A percentile compares a stretch with the other conserved stretches of the same genome.
Conservation (phyloP, 2,888 invertebrate species). For the Conus canariensis region DNA sequence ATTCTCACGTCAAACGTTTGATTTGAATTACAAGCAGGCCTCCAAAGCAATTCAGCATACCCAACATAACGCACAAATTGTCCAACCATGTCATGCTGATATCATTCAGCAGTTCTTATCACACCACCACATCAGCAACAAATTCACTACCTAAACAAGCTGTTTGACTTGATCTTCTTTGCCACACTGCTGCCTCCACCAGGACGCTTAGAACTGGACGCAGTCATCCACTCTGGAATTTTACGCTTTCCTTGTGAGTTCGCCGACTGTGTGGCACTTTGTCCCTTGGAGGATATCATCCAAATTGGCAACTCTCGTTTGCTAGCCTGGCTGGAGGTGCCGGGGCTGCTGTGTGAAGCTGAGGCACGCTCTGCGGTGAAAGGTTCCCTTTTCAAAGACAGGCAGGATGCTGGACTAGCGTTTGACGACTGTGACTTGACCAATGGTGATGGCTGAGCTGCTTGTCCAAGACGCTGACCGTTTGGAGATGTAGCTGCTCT, state of each 20-base stretch:
- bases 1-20: too few relatives aligned
- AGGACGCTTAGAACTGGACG: slow-evolving; percentile 52
- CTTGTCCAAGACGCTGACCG: too few relatives aligned
- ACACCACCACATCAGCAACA: too few relatives aligned
- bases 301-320: not conserved
- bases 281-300: slow-evolving; percentile 24
- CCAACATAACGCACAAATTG: too few relatives aligned
- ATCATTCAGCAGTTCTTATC: too few relatives aligned
- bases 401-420: not conserved
- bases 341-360: not conserved
- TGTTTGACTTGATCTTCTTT: slow-evolving; percentile 71
- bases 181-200: slow-evolving; percentile 44
- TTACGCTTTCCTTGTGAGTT: slow-evolving; percentile 59
- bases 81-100: too few relatives aligned
- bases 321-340: slow-evolving; percentile 1
- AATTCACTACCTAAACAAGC: slow-evolving; percentile 59
- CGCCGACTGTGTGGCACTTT: slow-evolving; percentile 26
- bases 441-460: not conserved
- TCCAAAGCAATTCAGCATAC: too few relatives aligned
- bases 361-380: not conserved
- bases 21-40: too few relatives aligned
- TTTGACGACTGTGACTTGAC: not conserved
- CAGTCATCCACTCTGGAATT: slow-evolving; percentile 67
- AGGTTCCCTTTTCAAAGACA: not conserved
- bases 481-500: not conserved